Evolutionary conservation across 2,888 invertebrate species (phyloP).

Genomic region (Sesamia inferens): DNA sequence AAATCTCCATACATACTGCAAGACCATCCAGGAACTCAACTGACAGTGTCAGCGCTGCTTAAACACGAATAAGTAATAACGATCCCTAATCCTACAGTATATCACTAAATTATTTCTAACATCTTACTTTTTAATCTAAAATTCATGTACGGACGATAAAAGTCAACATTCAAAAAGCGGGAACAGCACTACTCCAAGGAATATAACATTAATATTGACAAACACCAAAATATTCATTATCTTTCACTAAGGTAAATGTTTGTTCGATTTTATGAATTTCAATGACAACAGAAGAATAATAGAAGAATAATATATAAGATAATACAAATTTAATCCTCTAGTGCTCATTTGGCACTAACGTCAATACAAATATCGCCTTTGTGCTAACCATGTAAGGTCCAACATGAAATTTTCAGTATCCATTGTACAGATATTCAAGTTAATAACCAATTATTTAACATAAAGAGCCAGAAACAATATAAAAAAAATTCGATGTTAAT

Average conservation of each 20-base stretch:
- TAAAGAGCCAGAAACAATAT: conserved; percentile 10
- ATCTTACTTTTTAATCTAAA: conserved; percentile 32
- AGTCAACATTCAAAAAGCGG: conserved; percentile 30
- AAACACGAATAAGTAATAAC: conserved; percentile 36
- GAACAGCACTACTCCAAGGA: conserved; percentile 27
- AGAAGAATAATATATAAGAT: conserved; percentile 1
- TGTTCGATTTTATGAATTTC: conserved; percentile 33
- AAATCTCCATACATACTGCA: neutral
- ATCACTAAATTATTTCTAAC: conserved; percentile 11
- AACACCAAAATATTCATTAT: conserved; percentile 35
- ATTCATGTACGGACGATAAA: conserved; percentile 19
- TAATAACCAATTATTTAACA: conserved; percentile 20
- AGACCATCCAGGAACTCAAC: neutral
- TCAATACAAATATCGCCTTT: conserved; percentile 22
- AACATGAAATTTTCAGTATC: conserved; percentile 1
- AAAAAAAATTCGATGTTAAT: conserved; percentile 15
- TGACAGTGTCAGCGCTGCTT: neutral
- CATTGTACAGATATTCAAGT: neutral
- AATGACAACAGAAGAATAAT: conserved; percentile 41
- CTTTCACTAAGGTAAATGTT: conserved; percentile 27
- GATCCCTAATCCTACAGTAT: conserved; percentile 31
- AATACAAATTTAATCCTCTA: conserved; percentile 11
- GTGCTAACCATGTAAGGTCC: conserved; percentile 12
- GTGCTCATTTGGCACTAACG: conserved; percentile 38
- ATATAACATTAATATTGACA: conserved; percentile 21